Evolutionary conservation across 2,888 invertebrate genomes (phyloP), one percentile per base, ranked within the genome.

Genomic region (Conomelus anceps): DNA sequence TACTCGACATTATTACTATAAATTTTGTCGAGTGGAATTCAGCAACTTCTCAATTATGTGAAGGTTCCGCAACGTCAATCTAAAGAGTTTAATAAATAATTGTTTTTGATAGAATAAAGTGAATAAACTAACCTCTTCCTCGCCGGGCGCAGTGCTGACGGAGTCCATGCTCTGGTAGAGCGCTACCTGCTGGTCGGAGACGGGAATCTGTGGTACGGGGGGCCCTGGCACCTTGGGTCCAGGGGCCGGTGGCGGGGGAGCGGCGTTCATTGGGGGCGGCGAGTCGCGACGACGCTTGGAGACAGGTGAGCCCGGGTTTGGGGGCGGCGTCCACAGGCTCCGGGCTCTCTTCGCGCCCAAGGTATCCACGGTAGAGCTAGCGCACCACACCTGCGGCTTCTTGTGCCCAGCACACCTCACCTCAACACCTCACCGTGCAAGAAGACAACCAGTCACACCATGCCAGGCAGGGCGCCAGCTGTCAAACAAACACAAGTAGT

Each of bases 161-260:
- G 98, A 98, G 95, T 98, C 98, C 98, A 98, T 98, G 95, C 98
- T 98, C 94, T 98, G 98, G 93, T 98, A 98, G 93, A 97, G 95
- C 93, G 96, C 95, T 92, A 96, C 95, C 92, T 96, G 94, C 92
- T 96, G 87, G 89, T 90, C 91, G 88, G 90, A 90, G 88, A 91
- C 91, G 89, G 90, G 91, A 23, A 91, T 91, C 91, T 91, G 91
- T 89, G 89, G 89, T 41, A 88, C 90, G 89, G 90, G 90, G 85
- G 90, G 86, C 34, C 88, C 89, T 13, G 88, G 89, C n/a, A 20
- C 63, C 63, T 20, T 20, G 85, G 89, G 20, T 34, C 86, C 88
- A 88, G 89, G 89, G 86, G 89, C 86, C 85, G 90, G 90, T 86
- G 90, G 89, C 89, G 90, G 89, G 23, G 91, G 87, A 87, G 89